Base-by-base conservation (phyloP, 2,113 vertebrate genomes). In the Percina caprodes region DNA sequence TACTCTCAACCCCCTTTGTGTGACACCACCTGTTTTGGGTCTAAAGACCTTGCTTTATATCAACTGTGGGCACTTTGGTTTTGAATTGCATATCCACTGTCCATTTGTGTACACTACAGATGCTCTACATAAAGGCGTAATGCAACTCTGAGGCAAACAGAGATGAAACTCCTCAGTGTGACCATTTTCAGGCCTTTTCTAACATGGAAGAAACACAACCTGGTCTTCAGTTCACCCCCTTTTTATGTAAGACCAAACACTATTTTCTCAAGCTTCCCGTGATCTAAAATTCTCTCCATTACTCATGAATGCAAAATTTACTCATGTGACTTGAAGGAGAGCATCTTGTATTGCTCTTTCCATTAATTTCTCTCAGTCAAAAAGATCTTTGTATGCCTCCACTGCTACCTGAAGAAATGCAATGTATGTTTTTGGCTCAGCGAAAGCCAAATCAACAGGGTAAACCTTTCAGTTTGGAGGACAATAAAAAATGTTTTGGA, bases 401-500 rank as follows among this genome's bases (percentile, higher is more conserved):
- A 86, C 86, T 88, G 88, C 90, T 92, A 89, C 89, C 87, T 89
- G 91, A 93, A 87, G 87, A 92, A 92, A 93, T 92, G 91, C 90
- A 88, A 91, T 89, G 93, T 93, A 90, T 91, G 89, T 89, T 90
- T 91, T 91, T 92, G 91, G 92, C 86, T 90, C 39, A 15, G 69
- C 60, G 56, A 82, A 86, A 78, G 89, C 79, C 89, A 89, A 92
- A 89, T 62, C 79, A 91, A 91, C 92, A 91, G 93, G 92, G 90
- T 92, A 91, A 92, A 79, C 86, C 84, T 89, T 93, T 90, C 76
- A 88, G 91, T 91, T 88, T 83, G 91, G 92, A 93, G 92, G 91
- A 92, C 85, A 94, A 93, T 94, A 93, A 93, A 94, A 42, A 85
- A 84, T 84, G 90, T 91, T 93, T 93, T 92, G 92, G 86, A 93